Evolutionary conservation across 92 coral and sea anemone species (phyloP), one percentile per base, ranked within the genome.

Genomic region (Epizoanthus ramosus): DNA sequence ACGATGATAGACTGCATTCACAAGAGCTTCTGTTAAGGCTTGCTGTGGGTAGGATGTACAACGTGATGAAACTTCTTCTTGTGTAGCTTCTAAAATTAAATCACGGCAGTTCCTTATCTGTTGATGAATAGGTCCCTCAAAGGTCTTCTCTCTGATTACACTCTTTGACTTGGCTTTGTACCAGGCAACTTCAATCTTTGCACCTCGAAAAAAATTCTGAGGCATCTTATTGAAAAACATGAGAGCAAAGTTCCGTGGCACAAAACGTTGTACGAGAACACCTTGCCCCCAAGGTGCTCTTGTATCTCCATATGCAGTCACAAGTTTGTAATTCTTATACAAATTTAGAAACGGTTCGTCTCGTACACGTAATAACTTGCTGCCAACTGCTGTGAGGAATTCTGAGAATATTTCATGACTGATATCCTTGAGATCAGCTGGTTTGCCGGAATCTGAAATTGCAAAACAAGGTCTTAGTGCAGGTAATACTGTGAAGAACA

Each of bases 1-100:
- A 21, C 95, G 88, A 45, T 92, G 95, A 53, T 89, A 85, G 57
- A 92, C 91, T 0, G 95, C 95, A 84, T 92, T 92, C 21, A 92
- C 95, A 75, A 92, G 88, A 56, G 95, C 91, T 56, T 92, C 93
- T 14, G 93, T 87, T 5, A 89, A 85, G 47, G 93, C 95, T 41
- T 84, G 57, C 22, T 79, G 21, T 19, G 95, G 95, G 65, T 89
- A 92, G 6, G 89, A 87, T 7, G 76, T 79, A 69, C 83, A 89
- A 57, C 84, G 84, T 33, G 63, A 69, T 10, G 91, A 79, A 63
- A 85, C 79, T 76, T 89, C 89, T 53, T 89, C 80, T 64, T 89
- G 85, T 41, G 95, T 87, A 19, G 25, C 77, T 3, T 79, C 52
- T 50, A 86, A 64, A 41, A 92, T 84, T 41, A 83, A 83, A 3